Conservation (phyloP, 2,797 vertebrate genomes). For the Sebastes kiyomatsui region DNA sequence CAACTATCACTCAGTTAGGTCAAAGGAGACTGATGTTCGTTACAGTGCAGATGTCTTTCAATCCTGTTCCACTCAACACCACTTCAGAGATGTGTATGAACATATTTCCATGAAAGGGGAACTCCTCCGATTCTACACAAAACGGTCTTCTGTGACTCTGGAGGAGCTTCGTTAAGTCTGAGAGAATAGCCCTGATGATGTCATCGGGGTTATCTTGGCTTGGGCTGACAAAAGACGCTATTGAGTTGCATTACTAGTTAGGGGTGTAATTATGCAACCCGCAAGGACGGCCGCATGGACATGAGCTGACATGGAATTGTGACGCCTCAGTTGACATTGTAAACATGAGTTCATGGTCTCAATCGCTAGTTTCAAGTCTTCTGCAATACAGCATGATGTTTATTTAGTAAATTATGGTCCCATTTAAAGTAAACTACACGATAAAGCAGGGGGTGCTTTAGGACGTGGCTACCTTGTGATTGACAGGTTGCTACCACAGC, state of each 20-base stretch:
- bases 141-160: not conserved
- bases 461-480: too few relatives aligned
- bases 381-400: too few relatives aligned
- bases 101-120: too few relatives aligned
- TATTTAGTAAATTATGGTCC: too few relatives aligned
- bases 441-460: too few relatives aligned
- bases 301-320: too few relatives aligned
- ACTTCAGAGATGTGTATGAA: not conserved
- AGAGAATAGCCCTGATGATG: not conserved
- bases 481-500: too few relatives aligned
- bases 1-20: not conserved
- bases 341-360: too few relatives aligned
- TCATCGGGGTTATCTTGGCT: not conserved
- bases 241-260: not conserved
- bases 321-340: too few relatives aligned
- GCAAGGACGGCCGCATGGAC: too few relatives aligned
- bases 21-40: not conserved
- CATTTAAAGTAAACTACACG: too few relatives aligned
- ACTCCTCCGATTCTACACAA: not conserved
- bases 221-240: not conserved
- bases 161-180: not conserved
- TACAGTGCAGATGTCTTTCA: not conserved
- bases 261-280: not conserved
- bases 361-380: too few relatives aligned
- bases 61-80: not conserved